Conservation (phyloP, 2,888 invertebrate genomes). For the Autographa pulchrina region DNA sequence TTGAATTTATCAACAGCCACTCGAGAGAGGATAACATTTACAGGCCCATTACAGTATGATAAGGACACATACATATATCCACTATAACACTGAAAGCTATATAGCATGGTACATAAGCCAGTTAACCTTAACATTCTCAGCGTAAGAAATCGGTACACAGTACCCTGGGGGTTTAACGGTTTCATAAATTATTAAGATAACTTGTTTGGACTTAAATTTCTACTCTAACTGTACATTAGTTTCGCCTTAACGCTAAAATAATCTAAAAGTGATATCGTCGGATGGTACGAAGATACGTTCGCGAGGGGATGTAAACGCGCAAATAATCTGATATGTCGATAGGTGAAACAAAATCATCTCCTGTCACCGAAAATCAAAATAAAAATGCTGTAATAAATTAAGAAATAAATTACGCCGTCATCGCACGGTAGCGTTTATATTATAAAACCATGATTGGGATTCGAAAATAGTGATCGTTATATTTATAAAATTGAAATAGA, state of each 20-base stretch:
- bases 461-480: constrained; percentile 73
- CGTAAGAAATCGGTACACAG: constrained; percentile 81
- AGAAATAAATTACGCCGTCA: constrained; percentile 75
- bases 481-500: constrained; percentile 74
- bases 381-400: constrained; percentile 79
- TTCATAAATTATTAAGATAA: constrained; percentile 87
- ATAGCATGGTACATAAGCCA: constrained; percentile 81
- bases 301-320: constrained; percentile 80
- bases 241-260: constrained; percentile 90
- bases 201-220: constrained; percentile 89
- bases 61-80: constrained; percentile 80
- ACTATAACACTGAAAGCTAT: constrained; percentile 86
- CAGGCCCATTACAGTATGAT: constrained; percentile 72
- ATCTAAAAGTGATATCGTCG: constrained; percentile 88
- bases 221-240: constrained; percentile 90
- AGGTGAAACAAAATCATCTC: constrained; percentile 74
- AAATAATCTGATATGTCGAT: constrained; percentile 85
- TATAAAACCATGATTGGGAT: constrained; percentile 77
- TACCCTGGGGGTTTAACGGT: constrained; percentile 83
- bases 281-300: constrained; percentile 78
- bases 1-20: constrained; percentile 74
- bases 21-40: constrained; percentile 69
- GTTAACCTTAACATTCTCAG: constrained; percentile 80
- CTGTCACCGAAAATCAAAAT: constrained; percentile 79
- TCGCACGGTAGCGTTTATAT: constrained; percentile 82